Base-by-base conservation (phyloP, 2,797 vertebrate species). In the Acanthurus tractus region DNA sequence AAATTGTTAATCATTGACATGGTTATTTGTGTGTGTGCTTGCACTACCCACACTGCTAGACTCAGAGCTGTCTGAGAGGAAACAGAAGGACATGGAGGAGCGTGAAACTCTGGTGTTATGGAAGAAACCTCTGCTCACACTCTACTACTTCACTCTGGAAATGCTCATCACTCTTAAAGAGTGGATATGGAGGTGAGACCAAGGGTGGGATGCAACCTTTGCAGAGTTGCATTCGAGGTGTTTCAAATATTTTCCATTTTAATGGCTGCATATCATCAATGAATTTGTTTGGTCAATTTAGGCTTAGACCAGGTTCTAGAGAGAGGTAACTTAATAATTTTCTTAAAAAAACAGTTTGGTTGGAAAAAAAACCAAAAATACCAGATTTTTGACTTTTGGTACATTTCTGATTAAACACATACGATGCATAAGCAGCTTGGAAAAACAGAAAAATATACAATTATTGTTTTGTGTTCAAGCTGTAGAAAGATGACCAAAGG, bases 61-160 rank as follows among this genome's bases (percentile, higher is more conserved):
- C 65, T 42, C 54, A 0, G 83, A 92, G 58, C 89, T 87, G 63
- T 92, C 92, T 22, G 95, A 96, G 80, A 91, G 87, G 90, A 96
- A 94, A 86, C 91, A 79, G 88, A 86, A 79, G 83, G 96, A 97
- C 55, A 81, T 74, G 29, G 94, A 96, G 83, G 96, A 96, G 89
- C 93, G 94, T 20, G 94, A 95, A 74, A 88, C 83, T 72, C 93
- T 97, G 90, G 95, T 97, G 50, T 91, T 97, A 22, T 97, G 97
- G 96, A 96, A 84, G 92, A 95, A 95, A 79, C 96, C 96, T 11
- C 79, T 96, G 23, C 66, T 95, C 92, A 97, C 96, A 74, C 94
- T 97, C 87, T 94, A 95, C 89, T 97, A 95, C 96, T 98, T 97
- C 94, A 92, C 88, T 84, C 92, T 97, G 92, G 97, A 98, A 92